Conservation (phyloP, 2,888 invertebrate species). For the Polietes domitor region DNA sequence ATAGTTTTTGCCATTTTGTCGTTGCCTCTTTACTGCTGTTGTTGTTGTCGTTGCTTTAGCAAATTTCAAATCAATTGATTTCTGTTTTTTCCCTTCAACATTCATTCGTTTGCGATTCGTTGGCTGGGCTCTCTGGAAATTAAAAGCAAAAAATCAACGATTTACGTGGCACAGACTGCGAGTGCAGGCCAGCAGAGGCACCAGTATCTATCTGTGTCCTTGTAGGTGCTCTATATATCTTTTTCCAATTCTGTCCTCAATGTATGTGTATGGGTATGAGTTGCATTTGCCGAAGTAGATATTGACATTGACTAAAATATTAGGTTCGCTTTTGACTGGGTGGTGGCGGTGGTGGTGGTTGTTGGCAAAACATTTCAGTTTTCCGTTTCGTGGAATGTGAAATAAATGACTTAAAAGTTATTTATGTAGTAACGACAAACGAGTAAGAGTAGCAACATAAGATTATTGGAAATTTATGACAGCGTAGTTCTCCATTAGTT, state of each 20-base stretch:
- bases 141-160: slow-evolving; percentile 48
- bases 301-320: slow-evolving; percentile 20
- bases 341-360: not conserved
- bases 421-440: slow-evolving; percentile 3
- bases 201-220: slow-evolving; percentile 5
- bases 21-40: not conserved
- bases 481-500: not conserved
- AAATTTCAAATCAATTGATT: slow-evolving; percentile 56
- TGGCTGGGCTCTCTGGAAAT: slow-evolving; percentile 30
- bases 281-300: slow-evolving; percentile 3
- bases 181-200: not conserved
- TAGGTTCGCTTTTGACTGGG: not conserved
- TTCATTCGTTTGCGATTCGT: not conserved
- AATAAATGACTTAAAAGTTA: not conserved
- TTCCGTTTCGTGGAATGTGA: not conserved
- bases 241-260: not conserved
- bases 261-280: not conserved
- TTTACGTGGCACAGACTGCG: slow-evolving; percentile 32
- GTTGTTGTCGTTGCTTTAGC: slow-evolving; percentile 5
- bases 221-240: slow-evolving; percentile 38
- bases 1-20: not conserved
- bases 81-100: slow-evolving; percentile 12
- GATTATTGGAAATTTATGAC: slow-evolving; percentile 18
- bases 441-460: not conserved
- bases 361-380: not conserved